Evolutionary conservation across 2,113 vertebrate species (phyloP), one percentile per base, ranked within the genome.

Genomic region (Trematomus loennbergii): DNA sequence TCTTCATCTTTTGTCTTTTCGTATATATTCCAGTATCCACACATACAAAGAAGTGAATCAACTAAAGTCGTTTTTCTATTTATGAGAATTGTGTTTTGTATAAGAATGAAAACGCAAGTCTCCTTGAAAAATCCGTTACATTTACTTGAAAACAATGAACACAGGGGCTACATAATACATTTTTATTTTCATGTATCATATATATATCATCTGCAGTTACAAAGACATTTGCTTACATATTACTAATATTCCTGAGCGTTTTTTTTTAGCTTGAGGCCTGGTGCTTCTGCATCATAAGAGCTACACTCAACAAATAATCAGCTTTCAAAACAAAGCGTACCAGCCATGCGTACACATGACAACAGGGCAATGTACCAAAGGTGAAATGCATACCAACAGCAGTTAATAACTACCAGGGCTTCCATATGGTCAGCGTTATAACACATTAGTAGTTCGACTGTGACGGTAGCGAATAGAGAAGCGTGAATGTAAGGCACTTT

Each of bases 191-290:
- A 74, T 85, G 53, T 22, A 13, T 46, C 12, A 62, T 45, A 5
- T 86, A 71, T 67, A 87, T 66, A 69, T 58, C 54, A 76, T 90
- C 67, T 91, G 85, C 78, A 80, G 60, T 83, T 88, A 86, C 78
- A 89, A 89, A 93, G 79, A 90, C 76, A 88, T 78, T 78, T 85
- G 79, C 67, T 83, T 73, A 87, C 72, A 92, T 81, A 71, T 78
- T 73, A 73, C 12, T 78, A 80, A 86, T 80, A 89, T 93, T 92
- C 93, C 92, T 94, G 93, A 93, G 92, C 77, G 46, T 40, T 40
- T 82, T 79, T 79, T 89, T 82, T 89, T 75, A 90, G 90, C 89
- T 92, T 90, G 84, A 83, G 64, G 72, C 88, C 88, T 83, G 86
- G 81, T 86, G 70, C 57, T 66, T 88, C 82, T 87, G 86, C 82